Percentiles rank a stretch among this genome's conserved stretches.
Evolutionary conservation across 2,113 vertebrate species (phyloP).

Genomic region (Nycticorax nycticorax): DNA sequence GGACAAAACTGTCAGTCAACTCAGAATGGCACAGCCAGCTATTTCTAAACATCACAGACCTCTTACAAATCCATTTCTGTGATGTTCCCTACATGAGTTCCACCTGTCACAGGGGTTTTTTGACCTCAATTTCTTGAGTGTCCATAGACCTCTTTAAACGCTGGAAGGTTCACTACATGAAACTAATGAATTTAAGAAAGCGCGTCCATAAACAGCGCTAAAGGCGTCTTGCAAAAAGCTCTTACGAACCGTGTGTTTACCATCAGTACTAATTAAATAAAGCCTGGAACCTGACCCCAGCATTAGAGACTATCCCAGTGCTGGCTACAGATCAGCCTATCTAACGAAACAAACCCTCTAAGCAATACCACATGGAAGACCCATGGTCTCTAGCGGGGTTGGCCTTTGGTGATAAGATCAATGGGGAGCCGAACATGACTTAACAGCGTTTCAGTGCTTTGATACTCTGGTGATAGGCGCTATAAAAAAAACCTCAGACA

Average conservation of each 20-base stretch:
- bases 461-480: background rate
- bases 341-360: background rate
- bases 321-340: background rate
- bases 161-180: background rate
- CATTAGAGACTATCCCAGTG: background rate
- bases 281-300: background rate
- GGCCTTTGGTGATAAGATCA: conserved; percentile 26
- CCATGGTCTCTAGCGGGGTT: background rate
- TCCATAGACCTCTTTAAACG: background rate
- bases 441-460: background rate
- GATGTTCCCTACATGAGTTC: background rate
- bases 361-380: background rate
- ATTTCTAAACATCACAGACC: background rate
- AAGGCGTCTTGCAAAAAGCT: background rate
- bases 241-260: background rate
- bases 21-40: background rate
- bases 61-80: background rate
- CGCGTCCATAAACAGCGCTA: background rate
- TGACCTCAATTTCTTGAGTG: background rate
- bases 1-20: background rate
- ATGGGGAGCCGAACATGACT: background rate
- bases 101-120: background rate
- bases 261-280: conserved; percentile 9
- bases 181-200: background rate
- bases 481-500: conserved; percentile 24